Conservation (phyloP, 2,888 invertebrate genomes). For the Tupiocoris notatus region DNA sequence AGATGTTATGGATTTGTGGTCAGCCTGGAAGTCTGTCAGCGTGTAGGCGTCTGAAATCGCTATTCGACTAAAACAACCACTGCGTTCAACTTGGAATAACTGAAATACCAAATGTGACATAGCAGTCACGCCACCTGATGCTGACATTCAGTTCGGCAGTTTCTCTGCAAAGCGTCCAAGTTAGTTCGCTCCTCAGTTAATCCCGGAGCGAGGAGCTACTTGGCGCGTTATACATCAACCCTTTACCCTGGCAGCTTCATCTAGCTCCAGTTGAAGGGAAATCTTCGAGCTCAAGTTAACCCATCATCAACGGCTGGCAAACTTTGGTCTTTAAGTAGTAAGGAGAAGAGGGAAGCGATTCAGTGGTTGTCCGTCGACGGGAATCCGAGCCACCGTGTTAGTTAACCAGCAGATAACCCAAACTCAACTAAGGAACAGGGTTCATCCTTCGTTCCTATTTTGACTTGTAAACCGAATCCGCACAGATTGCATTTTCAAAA, state of each 20-base stretch:
- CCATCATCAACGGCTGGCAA: constrained; percentile 11
- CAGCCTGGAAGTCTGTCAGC: no score
- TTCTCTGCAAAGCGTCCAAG: neutral
- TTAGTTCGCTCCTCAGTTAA: neutral
- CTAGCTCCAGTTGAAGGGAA: constrained; percentile 31
- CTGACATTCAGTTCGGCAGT: neutral
- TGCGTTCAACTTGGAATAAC: no score
- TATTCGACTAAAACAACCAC: no score
- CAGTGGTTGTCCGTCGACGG: neutral
- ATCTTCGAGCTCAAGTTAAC: constrained; percentile 29
- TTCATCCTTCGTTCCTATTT: neutral
- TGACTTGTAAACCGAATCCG: neutral
- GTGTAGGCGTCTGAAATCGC: no score
- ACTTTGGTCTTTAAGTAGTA: neutral
- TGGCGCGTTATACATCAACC: no score
- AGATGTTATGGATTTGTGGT: no score
- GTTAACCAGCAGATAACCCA: neutral
- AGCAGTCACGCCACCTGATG: neutral
- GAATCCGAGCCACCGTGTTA: neutral
- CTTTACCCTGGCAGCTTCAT: constrained; percentile 26
- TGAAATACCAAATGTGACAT: no score
- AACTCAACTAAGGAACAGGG: neutral
- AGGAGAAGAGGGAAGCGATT: neutral
- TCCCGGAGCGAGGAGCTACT: neutral
- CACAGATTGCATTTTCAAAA: neutral